These are phyloP conservation scores for Aphelocoma californica DNA, from an alignment of 2,797 vertebrate species.

Conservation along the genomic window DNA sequence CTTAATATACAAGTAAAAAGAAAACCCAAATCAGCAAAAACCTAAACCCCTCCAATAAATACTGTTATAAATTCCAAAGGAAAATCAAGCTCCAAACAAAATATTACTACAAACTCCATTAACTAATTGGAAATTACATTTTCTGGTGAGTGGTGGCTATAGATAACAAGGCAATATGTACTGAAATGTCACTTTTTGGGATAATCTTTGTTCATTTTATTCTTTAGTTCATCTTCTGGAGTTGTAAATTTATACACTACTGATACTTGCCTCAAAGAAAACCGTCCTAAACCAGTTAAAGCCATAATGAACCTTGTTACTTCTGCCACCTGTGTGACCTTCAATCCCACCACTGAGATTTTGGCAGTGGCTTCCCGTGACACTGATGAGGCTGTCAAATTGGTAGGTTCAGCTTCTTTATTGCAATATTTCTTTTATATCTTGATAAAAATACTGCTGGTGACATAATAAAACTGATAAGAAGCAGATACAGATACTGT, in stretches of 20 bases:
- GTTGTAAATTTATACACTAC: constrained; percentile 92
- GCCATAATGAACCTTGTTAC: constrained; percentile 92
- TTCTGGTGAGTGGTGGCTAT: not conserved
- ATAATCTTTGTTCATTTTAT: not conserved
- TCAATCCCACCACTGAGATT: constrained; percentile 89
- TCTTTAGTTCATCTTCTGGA: constrained; percentile 86
- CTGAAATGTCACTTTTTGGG: not conserved
- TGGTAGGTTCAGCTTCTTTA: constrained; percentile 78
- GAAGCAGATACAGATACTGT: not conserved
- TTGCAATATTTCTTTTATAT: not conserved
- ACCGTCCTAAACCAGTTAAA: constrained; percentile 85
- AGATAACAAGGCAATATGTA: not conserved
- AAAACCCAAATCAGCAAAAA: not conserved
- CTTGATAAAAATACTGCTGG: not conserved
- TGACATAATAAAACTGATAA: not conserved
- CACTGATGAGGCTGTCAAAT: constrained; percentile 83
- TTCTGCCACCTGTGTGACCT: constrained; percentile 81
- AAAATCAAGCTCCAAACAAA: not conserved
- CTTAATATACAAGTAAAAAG: not conserved
- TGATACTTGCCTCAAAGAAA: constrained; percentile 82
- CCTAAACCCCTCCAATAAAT: not conserved
- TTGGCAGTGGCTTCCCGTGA: constrained; percentile 85
- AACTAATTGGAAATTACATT: not conserved
- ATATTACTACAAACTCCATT: not conserved
- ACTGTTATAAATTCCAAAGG: not conserved